Evolutionary conservation across 2,888 invertebrate species (phyloP), one percentile per base, ranked within the genome.

Genomic region (Catocala sponsa): DNA sequence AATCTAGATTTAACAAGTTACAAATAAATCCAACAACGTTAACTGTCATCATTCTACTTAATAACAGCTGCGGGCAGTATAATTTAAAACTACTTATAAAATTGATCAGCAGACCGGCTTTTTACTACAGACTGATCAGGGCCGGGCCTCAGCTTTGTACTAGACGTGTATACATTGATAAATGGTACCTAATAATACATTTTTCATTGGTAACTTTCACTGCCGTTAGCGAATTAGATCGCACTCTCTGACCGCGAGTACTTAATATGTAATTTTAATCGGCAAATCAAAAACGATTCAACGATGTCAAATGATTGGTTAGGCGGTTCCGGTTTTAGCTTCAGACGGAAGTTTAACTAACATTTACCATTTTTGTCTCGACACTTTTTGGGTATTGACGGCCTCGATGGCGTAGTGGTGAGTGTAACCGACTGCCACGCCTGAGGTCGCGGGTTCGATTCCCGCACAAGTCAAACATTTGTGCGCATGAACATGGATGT

Each of bases 131-230:
- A 44, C 15, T 10, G 42, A 43, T 43, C 13, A 13, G 41, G 56
- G 50, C 32, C 25, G 63, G 47, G 65, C 51, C 12, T 57, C 49
- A 54, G 59, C 10, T 59, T 60, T 62, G n/a, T n/a, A n/a, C n/a
- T n/a, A n/a, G n/a, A n/a, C n/a, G n/a, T n/a, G n/a, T n/a, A n/a
- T n/a, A n/a, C n/a, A 52, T 71, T 66, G 72, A 77, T 69, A 65
- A 69, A 76, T 68, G 59, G 68, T 74, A 51, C 62, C 42, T 72
- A 72, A 74, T 76, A 68, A 78, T 76, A 72, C 68, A 60, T 63
- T 68, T 68, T 68, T 52, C 35, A 52, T 55, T 59, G n/a, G 15
- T 41, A 15, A 70, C 76, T 76, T 76, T 76, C 76, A 75, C 76
- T 68, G 63, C 49, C 33, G 58, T 70, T 59, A 41, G 65, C 47